These are phyloP conservation scores for Folsomia manolachei DNA, from an alignment of 2,888 invertebrate species.

Conservation along the genomic window DNA sequence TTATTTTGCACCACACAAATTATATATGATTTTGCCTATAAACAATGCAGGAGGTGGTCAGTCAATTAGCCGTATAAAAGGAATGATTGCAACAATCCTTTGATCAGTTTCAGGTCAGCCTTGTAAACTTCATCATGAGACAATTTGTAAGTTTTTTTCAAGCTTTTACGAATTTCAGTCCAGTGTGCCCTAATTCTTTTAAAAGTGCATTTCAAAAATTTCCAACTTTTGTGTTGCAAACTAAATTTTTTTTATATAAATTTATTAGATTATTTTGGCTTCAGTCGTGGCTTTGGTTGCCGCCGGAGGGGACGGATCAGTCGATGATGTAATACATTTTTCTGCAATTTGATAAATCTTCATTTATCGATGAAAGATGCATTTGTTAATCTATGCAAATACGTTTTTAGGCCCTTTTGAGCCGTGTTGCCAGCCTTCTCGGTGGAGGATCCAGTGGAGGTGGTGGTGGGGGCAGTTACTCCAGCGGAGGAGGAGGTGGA, in stretches of 20 bases:
- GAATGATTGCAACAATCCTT: slow-evolving; percentile 19
- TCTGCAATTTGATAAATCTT: too few species aligned
- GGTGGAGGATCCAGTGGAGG: slow-evolving; percentile 22
- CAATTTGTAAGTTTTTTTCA: slow-evolving; percentile 26
- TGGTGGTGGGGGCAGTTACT: slow-evolving; percentile 4
- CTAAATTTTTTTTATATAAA: not conserved
- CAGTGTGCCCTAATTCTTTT: not conserved
- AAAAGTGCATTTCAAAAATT: too few species aligned
- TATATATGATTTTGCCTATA: not conserved
- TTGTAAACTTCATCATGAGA: slow-evolving; percentile 25
- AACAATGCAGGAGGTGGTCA: not conserved
- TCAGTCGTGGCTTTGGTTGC: slow-evolving; percentile 31
- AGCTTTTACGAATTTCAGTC: not conserved
- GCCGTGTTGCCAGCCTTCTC: too few species aligned
- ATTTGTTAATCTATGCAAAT: too few species aligned
- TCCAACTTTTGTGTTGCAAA: too few species aligned
- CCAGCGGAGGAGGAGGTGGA: not conserved
- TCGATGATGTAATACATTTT: slow-evolving; percentile 29
- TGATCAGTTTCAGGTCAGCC: slow-evolving; percentile 23
- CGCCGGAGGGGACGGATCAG: slow-evolving; percentile 35
- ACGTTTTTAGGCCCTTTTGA: too few species aligned
- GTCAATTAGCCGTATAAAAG: slow-evolving; percentile 18
- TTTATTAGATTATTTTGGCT: slow-evolving; percentile 35
- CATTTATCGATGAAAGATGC: too few species aligned
- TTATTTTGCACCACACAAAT: not conserved